These are phyloP conservation scores for Diachasmimorpha longicaudata DNA, from an alignment of 1,140 invertebrate genomes.

Conservation along the genomic window DNA sequence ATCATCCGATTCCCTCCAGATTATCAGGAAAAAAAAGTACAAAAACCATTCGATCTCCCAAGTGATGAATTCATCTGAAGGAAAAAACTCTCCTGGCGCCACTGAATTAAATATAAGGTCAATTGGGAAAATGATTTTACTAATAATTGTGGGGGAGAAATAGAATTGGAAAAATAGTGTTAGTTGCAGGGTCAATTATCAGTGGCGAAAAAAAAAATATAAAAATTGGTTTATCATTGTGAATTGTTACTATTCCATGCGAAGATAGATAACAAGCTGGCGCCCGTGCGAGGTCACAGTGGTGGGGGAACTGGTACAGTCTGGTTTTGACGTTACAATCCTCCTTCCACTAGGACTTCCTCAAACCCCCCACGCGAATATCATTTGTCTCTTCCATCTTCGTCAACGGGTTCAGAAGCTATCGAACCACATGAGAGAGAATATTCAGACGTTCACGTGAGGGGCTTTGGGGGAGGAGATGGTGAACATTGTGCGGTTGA, in stretches of 20 bases:
- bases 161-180: background rate
- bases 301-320: slow-evolving; percentile 26
- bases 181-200: background rate
- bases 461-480: background rate
- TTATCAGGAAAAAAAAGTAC: background rate
- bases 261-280: slow-evolving; percentile 28
- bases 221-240: background rate
- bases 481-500: no score
- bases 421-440: background rate
- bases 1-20: background rate
- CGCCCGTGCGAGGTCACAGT: slow-evolving; percentile 22
- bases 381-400: background rate
- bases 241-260: slow-evolving; percentile 25
- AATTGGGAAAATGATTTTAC: no score
- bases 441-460: background rate
- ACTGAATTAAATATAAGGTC: background rate
- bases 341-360: background rate
- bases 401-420: background rate
- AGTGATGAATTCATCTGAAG: background rate
- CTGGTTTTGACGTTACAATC: slow-evolving; percentile 19
- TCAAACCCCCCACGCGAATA: background rate
- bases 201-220: background rate
- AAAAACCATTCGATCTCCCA: background rate
- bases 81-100: background rate
- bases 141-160: no score